Evolutionary conservation across 2,797 vertebrate genomes (phyloP).

Genomic region (Acipenser oxyrinchus): DNA sequence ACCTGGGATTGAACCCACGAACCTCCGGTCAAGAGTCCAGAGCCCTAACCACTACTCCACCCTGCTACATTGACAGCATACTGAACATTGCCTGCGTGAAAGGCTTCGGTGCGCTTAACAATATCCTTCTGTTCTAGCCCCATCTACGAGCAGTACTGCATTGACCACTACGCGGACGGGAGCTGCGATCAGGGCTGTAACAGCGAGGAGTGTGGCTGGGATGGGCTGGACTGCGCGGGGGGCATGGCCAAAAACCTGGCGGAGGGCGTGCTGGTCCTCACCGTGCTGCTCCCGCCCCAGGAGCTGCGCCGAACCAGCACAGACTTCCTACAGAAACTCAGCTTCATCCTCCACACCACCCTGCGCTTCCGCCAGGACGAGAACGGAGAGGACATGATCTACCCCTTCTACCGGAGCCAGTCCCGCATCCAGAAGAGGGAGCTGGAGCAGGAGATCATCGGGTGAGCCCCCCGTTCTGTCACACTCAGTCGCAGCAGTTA

Average conservation of each 20-base stretch:
- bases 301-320: constrained; percentile 69
- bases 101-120: too few relatives aligned
- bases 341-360: constrained; percentile 72
- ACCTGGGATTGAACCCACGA: too few relatives aligned
- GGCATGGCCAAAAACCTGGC: constrained; percentile 68
- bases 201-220: constrained; percentile 83
- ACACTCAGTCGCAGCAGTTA: too few relatives aligned
- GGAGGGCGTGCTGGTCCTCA: constrained; percentile 69
- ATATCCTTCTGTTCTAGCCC: constrained; percentile 49
- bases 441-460: constrained; percentile 74
- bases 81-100: too few relatives aligned
- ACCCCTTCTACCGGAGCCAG: constrained; percentile 55
- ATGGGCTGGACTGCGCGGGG: constrained; percentile 78
- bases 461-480: constrained; percentile 54
- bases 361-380: constrained; percentile 71
- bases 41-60: too few relatives aligned
- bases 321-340: constrained; percentile 78
- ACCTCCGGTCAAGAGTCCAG: too few relatives aligned
- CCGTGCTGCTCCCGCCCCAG: constrained; percentile 76
- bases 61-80: too few relatives aligned
- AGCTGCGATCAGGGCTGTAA: constrained; percentile 86
- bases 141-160: constrained; percentile 80
- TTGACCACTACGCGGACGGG: constrained; percentile 76
- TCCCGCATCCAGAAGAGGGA: constrained; percentile 56
- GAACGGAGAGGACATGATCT: constrained; percentile 75